A percentile compares a stretch with the other conserved stretches of the same genome.
These are phyloP conservation scores for Drosophila melanogaster DNA, from an alignment of 1,140 invertebrate genomes.

Conservation along the genomic window DNA sequence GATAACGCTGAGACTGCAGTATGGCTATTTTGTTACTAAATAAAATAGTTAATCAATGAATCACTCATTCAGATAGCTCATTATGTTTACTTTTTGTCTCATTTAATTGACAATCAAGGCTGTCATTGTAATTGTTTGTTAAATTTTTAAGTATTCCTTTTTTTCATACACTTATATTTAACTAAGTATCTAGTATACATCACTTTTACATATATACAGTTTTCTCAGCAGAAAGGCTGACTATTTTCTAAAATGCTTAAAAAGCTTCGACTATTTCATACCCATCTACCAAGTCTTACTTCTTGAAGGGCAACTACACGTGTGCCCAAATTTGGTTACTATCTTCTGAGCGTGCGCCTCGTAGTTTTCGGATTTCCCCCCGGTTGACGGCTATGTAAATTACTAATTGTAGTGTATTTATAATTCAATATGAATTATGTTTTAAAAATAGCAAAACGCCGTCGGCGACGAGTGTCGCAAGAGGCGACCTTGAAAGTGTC, in stretches of 20 bases:
- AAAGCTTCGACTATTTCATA: not conserved
- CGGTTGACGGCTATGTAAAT: conserved; percentile 18
- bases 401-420: conserved; percentile 47
- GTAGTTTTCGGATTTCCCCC: too few relatives aligned
- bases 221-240: too few relatives aligned
- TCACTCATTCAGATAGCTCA: conserved; percentile 1
- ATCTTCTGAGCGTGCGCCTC: conserved; percentile 6
- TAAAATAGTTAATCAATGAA: conserved; percentile 24
- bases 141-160: too few relatives aligned
- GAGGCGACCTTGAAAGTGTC: conserved; percentile 35
- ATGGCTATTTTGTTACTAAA: not conserved
- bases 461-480: conserved; percentile 17
- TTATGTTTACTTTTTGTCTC: not conserved
- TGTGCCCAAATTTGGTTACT: not conserved
- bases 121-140: not conserved
- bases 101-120: not conserved
- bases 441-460: conserved; percentile 42
- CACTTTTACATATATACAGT: too few relatives aligned
- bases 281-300: not conserved
- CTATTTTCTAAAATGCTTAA: not conserved
- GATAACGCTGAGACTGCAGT: conserved; percentile 28
- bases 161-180: too few relatives aligned
- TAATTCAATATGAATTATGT: conserved; percentile 56
- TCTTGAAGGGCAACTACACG: not conserved
- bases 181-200: too few relatives aligned